phyloP scores from a whole-genome alignment of 2,113 vertebrate genomes.

The Pycnonotus jocosus region DNA sequence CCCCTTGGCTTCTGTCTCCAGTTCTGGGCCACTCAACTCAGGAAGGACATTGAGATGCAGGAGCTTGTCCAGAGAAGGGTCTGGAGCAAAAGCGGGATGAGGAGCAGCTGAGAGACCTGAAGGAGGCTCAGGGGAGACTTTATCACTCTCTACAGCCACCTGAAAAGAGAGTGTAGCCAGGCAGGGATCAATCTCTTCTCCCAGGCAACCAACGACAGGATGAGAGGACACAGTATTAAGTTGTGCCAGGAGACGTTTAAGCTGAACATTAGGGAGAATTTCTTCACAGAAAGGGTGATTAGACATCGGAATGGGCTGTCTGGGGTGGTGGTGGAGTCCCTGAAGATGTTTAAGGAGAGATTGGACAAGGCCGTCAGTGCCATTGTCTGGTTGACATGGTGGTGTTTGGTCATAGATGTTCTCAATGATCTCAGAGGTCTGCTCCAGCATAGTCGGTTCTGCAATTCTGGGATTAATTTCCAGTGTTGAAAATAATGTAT shows the following conservation, averaged over 20 bases:
- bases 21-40: background rate
- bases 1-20: background rate
- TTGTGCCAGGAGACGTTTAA: background rate
- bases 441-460: background rate
- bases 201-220: background rate
- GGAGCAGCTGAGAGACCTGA: background rate
- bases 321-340: background rate
- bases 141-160: background rate
- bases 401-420: background rate
- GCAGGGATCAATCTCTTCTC: background rate
- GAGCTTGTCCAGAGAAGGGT: background rate
- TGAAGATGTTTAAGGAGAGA: background rate
- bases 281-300: background rate
- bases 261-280: background rate
- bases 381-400: background rate
- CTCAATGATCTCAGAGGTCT: background rate
- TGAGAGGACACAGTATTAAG: background rate
- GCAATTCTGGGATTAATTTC: background rate
- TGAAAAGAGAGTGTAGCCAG: background rate
- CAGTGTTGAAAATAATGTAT: background rate
- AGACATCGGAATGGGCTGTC: background rate
- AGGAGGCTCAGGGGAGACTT: background rate
- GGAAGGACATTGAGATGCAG: background rate
- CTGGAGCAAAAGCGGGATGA: background rate
- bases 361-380: rapidly evolving